Percentiles rank a stretch among this genome's conserved stretches.
Evolutionary conservation across 2,113 vertebrate species (phyloP).

Genomic region (Nicator chloris): DNA sequence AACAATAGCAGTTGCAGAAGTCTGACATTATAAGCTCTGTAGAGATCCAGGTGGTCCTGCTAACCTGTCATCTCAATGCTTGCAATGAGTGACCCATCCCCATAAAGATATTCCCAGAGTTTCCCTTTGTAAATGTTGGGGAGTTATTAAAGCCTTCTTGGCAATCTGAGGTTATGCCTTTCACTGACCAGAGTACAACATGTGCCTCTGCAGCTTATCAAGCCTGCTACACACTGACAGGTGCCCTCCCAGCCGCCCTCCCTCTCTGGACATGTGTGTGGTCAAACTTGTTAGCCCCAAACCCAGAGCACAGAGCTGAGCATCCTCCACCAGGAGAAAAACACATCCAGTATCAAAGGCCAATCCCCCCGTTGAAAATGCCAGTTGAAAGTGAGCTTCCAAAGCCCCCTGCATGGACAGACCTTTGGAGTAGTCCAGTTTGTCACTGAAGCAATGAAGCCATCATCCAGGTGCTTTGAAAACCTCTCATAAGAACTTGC

Average conservation of each 20-base stretch:
- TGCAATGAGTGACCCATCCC: background rate
- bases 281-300: background rate
- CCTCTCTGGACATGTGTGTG: background rate
- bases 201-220: background rate
- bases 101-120: background rate
- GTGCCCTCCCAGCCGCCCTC: background rate
- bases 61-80: background rate
- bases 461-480: background rate
- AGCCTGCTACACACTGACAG: background rate
- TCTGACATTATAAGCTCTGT: background rate
- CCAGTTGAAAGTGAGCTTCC: background rate
- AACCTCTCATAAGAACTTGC: background rate
- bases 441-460: background rate
- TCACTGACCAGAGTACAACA: background rate
- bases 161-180: background rate
- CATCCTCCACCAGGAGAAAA: background rate
- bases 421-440: background rate
- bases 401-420: background rate
- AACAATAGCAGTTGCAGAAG: background rate
- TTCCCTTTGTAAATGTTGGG: background rate
- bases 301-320: background rate
- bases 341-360: accelerated
- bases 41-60: background rate
- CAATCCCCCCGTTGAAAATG: background rate
- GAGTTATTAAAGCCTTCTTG: background rate